Conservation (phyloP, 2,888 invertebrate species). For the Callyntrura sp. region DNA sequence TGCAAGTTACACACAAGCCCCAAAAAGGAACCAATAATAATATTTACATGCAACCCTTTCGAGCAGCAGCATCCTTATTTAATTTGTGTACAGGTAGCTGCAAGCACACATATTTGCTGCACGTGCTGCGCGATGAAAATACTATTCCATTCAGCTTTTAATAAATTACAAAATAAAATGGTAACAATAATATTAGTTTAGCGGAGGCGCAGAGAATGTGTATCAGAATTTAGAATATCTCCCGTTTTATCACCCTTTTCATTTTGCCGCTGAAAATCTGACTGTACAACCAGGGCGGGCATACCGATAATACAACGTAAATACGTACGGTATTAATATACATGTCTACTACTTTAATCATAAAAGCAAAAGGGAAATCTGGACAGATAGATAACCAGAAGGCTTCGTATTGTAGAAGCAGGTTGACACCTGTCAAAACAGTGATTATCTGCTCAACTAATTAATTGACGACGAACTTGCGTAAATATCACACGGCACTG, state of each 20-base stretch:
- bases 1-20: background rate
- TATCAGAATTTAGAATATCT: background rate
- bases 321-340: background rate
- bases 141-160: constrained; percentile 47
- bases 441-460: background rate
- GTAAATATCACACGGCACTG: no score
- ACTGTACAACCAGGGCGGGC: background rate
- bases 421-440: background rate
- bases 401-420: background rate
- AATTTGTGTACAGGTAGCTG: background rate
- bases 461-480: background rate
- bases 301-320: background rate
- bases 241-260: background rate
- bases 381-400: background rate
- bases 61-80: background rate
- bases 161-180: constrained; percentile 58
- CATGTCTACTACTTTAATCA: background rate
- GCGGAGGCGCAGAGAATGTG: background rate
- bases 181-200: constrained; percentile 42
- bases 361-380: background rate
- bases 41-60: background rate
- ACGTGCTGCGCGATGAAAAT: constrained; percentile 14
- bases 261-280: background rate
- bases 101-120: background rate
- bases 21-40: background rate